phyloP scores from a whole-genome alignment of 2,888 invertebrate genomes.

The Archips xylosteana region DNA sequence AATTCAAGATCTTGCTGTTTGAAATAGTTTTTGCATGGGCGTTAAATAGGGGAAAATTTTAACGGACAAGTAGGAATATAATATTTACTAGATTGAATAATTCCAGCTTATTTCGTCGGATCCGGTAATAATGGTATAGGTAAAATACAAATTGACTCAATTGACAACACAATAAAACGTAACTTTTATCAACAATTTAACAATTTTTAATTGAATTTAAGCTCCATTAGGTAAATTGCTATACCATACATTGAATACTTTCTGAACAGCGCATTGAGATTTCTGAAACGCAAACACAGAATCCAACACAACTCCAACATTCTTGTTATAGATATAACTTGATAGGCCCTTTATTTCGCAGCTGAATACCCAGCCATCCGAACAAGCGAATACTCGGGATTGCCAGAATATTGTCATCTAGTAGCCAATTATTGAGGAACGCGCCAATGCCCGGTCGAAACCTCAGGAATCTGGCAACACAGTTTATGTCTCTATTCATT shows the following conservation, averaged over 20 bases:
- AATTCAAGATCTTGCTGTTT: no score
- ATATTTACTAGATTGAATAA: no score
- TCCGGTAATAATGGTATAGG: no score
- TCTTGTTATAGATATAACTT: slow-evolving; percentile 30
- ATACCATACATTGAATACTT: slow-evolving; percentile 23
- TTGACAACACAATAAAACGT: no score
- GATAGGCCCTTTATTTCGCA: slow-evolving; percentile 19
- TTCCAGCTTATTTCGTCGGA: no score
- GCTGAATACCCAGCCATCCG: slow-evolving; percentile 35
- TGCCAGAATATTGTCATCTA: slow-evolving; percentile 67
- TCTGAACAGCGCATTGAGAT: slow-evolving; percentile 34
- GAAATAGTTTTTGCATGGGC: no score
- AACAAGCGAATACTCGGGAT: slow-evolving; percentile 57
- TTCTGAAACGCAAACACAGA: slow-evolving; percentile 33
- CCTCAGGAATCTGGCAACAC: slow-evolving; percentile 57
- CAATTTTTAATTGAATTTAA: not conserved
- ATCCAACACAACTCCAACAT: slow-evolving; percentile 23
- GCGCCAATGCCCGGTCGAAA: slow-evolving; percentile 63
- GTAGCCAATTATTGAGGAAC: slow-evolving; percentile 73
- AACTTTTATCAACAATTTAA: no score
- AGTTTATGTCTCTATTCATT: slow-evolving; percentile 77
- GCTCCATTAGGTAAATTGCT: slow-evolving; percentile 18
- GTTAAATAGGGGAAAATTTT: no score
- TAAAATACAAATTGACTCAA: no score
- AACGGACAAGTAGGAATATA: no score